Percentiles rank a stretch among this genome's conserved stretches.
phyloP scores from a whole-genome alignment of 1,140 invertebrate species.

The Pogonomyrmex barbatus region DNA sequence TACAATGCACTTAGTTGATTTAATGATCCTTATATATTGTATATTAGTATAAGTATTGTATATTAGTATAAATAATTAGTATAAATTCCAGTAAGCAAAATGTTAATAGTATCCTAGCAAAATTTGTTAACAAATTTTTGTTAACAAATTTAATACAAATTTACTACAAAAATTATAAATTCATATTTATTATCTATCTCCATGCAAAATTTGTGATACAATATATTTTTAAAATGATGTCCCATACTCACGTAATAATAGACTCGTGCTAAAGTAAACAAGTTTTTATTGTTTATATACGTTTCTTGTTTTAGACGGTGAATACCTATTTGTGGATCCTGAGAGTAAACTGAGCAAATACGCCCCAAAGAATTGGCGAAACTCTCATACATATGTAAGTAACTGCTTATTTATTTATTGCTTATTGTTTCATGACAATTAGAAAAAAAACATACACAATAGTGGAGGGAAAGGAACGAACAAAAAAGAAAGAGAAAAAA shows the following conservation, averaged over 20 bases:
- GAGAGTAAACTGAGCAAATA: constrained; percentile 98
- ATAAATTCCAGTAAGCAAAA: too few species aligned
- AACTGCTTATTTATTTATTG: not conserved
- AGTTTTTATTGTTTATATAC: not conserved
- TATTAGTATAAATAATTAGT: too few species aligned
- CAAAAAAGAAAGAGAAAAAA: constrained; percentile 29
- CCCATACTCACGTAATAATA: not conserved
- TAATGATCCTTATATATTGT: too few species aligned
- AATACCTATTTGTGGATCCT: constrained; percentile 97
- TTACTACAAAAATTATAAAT: not conserved
- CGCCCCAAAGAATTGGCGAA: constrained; percentile 97
- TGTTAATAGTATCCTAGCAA: too few species aligned
- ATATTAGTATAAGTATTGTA: too few species aligned
- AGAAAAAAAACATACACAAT: not conserved
- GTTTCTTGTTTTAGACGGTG: constrained; percentile 92
- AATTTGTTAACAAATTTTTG: too few species aligned
- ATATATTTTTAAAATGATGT: not conserved
- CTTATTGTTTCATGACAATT: not conserved
- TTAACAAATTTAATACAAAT: too few species aligned
- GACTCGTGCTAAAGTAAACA: not conserved
- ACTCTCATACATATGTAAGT: constrained; percentile 96
- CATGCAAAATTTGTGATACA: not conserved
- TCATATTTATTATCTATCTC: not conserved
- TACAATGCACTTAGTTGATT: not conserved
- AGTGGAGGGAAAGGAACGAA: not conserved